Evolutionary conservation across 2,888 invertebrate species (phyloP).

Genomic region (Lottia gigantea): DNA sequence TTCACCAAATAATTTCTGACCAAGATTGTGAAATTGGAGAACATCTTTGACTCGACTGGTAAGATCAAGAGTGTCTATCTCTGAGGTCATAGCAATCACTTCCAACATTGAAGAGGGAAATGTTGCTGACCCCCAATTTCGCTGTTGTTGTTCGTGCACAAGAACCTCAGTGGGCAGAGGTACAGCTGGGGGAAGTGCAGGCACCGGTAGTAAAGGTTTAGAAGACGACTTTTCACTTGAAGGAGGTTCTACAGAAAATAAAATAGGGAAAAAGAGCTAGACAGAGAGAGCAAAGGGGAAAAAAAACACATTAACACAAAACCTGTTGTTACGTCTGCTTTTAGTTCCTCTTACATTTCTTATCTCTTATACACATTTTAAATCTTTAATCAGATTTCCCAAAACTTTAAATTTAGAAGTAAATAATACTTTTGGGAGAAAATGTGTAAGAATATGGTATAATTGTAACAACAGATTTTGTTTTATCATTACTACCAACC

Average conservation of each 20-base stretch:
- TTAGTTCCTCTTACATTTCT: too few species aligned
- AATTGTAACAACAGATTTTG: neutral
- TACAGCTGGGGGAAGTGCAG: conserved; percentile 15
- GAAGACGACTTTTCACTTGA: conserved; percentile 34
- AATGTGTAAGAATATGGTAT: too few species aligned
- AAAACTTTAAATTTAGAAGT: too few species aligned
- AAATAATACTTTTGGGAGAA: too few species aligned
- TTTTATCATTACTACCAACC: neutral
- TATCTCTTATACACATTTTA: too few species aligned
- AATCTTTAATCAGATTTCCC: too few species aligned
- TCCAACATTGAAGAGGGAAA: conserved; percentile 94
- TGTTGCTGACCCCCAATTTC: conserved; percentile 74
- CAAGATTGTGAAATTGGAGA: conserved; percentile 94
- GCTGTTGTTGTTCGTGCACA: conserved; percentile 16
- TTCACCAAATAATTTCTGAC: conserved; percentile 97
- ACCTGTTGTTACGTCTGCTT: neutral
- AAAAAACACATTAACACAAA: conserved; percentile 3
- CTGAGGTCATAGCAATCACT: conserved; percentile 95
- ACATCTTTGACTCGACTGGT: conserved; percentile 98
- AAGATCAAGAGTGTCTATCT: conserved; percentile 94
- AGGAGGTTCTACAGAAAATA: conserved; percentile 40
- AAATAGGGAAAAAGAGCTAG: conserved; percentile 36
- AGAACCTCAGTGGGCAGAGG: neutral
- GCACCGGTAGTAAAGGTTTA: conserved; percentile 31
- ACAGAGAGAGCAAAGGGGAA: conserved; percentile 12